Percentiles rank a stretch among this genome's conserved stretches.
Evolutionary conservation across 2,797 vertebrate species (phyloP).

Genomic region (Gymnodraco acuticeps): DNA sequence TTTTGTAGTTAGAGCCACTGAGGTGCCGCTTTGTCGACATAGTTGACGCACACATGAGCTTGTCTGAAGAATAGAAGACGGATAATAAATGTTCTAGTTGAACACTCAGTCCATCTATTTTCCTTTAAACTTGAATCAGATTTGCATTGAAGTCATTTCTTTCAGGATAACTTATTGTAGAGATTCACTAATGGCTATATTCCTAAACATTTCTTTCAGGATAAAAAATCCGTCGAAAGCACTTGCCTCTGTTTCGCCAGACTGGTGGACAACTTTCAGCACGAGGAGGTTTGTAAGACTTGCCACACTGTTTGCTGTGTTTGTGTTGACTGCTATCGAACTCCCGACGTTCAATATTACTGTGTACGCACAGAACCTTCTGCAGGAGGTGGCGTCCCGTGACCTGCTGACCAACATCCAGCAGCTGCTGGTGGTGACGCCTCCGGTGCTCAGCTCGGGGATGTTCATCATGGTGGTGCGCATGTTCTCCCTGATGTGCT

Average conservation of each 20-base stretch:
- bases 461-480: constrained; percentile 99
- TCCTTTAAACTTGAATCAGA: too few relatives aligned
- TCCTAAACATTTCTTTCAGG: constrained; percentile 79
- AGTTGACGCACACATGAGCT: too few relatives aligned
- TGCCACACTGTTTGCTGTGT: not conserved
- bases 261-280: constrained; percentile 99
- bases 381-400: constrained; percentile 98
- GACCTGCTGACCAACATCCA: constrained; percentile 98
- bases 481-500: constrained; percentile 99
- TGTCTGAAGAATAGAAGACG: too few relatives aligned
- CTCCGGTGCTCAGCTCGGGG: constrained; percentile 97
- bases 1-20: too few relatives aligned
- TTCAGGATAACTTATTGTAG: not conserved
- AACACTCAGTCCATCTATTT: too few relatives aligned
- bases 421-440: constrained; percentile 97
- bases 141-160: not conserved
- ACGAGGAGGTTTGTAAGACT: constrained; percentile 92
- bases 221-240: constrained; percentile 99
- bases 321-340: not conserved
- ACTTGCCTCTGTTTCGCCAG: constrained; percentile 99
- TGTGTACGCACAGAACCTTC: constrained; percentile 89
- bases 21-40: too few relatives aligned
- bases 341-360: not conserved
- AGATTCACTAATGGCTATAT: not conserved
- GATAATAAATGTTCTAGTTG: too few relatives aligned